A percentile compares a stretch with the other conserved stretches of the same genome.
Evolutionary conservation across 2,797 vertebrate genomes (phyloP).

Genomic region (Neostethus bicornis): DNA sequence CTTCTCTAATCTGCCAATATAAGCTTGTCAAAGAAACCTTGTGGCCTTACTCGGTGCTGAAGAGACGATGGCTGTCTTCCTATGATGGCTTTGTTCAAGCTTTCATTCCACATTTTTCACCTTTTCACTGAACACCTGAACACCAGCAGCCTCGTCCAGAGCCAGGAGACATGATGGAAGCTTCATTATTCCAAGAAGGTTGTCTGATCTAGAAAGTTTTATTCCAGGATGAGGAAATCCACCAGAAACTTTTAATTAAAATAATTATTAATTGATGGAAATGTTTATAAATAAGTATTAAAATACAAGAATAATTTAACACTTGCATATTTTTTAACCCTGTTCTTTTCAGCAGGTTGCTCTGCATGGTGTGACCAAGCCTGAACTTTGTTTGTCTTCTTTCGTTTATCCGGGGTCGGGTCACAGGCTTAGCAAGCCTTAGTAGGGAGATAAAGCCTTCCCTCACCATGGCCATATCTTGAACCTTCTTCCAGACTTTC

Average conservation of each 20-base stretch:
- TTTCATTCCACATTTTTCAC: not conserved
- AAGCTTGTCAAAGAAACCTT: slow-evolving; percentile 6
- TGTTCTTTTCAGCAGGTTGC: no score
- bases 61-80: not conserved
- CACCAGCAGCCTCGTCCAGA: not conserved
- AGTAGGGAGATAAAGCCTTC: no score
- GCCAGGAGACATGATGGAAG: not conserved
- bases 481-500: no score
- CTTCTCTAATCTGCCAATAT: not conserved
- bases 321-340: no score
- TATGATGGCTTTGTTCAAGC: not conserved
- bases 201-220: not conserved
- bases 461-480: no score
- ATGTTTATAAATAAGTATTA: not conserved
- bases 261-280: not conserved
- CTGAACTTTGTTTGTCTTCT: no score
- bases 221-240: not conserved
- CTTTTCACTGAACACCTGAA: not conserved
- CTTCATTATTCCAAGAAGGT: not conserved
- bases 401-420: no score
- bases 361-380: no score
- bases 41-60: not conserved
- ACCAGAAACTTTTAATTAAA: not conserved
- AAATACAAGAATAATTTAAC: not conserved
- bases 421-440: no score